Base-by-base conservation (phyloP, 2,113 vertebrate genomes). In the Solea senegalensis region DNA sequence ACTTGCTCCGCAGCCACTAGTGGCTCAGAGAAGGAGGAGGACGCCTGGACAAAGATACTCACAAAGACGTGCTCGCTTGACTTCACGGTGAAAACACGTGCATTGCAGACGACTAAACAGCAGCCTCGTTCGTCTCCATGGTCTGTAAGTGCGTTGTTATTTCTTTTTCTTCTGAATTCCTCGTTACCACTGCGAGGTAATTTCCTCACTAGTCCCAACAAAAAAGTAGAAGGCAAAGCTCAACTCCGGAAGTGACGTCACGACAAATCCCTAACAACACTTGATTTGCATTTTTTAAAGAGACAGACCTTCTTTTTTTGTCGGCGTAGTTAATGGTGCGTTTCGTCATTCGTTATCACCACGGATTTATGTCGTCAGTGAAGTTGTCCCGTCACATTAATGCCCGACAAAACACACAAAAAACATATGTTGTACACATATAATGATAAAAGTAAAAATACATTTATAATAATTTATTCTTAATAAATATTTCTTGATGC, bases 201-300 rank as follows among this genome's bases (percentile, higher is more conserved):
- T 81, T 69, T 85, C 83, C 82, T 76, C 60, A 46, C 63, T 39
- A 61, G 69, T 88, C 81, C 91, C 78, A 81, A 87, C 83, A 88
- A 89, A 89, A 21, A 87, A 86, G 77, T 83, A 81, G 80, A 84
- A 91, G 88, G 86, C 81, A 40, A 76, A 85, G 83, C 87, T 78
- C 61, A 46, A 55, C 63, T 50, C 91, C 27, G 94, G 94, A 94
- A 73, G 74, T 94, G 90, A 91, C 94, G 91, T 93, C 81, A 74
- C 2, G 1, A 62, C 57, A 91, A 92, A 86, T 80, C 91, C 89
- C 65, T 53, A 65, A 76, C 70, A 76, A 84, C 74, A 75, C 67
- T 2, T 3, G 8, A 88, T 91, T 89, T 84, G 80, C 87, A 91
- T 90, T 87, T 92, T 21, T 94, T 93, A 93, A 93, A 93, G 90